Evolutionary conservation across 2,888 invertebrate species (phyloP).

Genomic region (Chorisops tibialis): DNA sequence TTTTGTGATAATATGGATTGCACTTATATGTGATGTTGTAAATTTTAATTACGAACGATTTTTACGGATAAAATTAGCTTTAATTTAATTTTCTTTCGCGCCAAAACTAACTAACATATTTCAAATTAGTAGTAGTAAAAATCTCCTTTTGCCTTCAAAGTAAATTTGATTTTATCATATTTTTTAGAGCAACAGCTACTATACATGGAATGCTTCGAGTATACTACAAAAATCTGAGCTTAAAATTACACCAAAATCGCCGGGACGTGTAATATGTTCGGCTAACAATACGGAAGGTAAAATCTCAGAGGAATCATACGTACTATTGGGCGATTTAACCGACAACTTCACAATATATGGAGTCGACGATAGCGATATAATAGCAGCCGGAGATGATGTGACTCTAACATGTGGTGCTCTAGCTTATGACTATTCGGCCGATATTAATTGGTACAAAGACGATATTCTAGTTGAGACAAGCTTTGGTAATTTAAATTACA

Average conservation of each 20-base stretch:
- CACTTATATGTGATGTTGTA: too few species aligned
- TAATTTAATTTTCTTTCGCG: too few species aligned
- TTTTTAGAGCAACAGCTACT: neutral
- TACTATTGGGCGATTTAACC: conserved; percentile 46
- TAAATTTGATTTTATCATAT: too few species aligned
- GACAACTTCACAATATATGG: conserved; percentile 49
- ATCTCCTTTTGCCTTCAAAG: too few species aligned
- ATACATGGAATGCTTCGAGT: conserved; percentile 10
- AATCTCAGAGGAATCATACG: conserved; percentile 39
- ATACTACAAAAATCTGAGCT: conserved; percentile 44
- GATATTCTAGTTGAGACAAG: conserved; percentile 39
- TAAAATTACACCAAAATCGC: conserved; percentile 47
- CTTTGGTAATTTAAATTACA: conserved; percentile 29
- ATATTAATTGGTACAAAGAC: conserved; percentile 55
- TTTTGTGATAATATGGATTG: too few species aligned
- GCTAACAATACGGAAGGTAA: conserved; percentile 51
- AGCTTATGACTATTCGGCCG: conserved; percentile 54
- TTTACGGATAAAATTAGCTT: too few species aligned
- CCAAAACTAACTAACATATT: too few species aligned
- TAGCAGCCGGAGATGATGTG: conserved; percentile 58
- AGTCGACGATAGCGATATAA: conserved; percentile 46
- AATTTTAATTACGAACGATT: too few species aligned
- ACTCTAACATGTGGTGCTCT: conserved; percentile 60
- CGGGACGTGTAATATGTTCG: conserved; percentile 52
- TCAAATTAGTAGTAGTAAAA: too few species aligned